These are phyloP conservation scores for Cynopterus sphinx DNA, from an alignment of 2,797 vertebrate species.

Conservation along the genomic window DNA sequence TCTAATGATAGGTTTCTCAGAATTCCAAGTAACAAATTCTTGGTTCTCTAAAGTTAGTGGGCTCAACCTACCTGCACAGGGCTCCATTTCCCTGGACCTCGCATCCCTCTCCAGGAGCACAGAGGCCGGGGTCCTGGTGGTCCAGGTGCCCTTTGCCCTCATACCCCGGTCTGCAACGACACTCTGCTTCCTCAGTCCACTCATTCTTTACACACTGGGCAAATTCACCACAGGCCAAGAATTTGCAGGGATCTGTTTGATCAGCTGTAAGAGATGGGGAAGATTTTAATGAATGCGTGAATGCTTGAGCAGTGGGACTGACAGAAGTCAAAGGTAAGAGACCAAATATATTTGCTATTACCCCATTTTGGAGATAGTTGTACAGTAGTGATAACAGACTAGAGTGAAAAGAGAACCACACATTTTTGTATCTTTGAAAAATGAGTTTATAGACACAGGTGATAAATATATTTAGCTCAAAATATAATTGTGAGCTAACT, in stretches of 20 bases:
- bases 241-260: slow-evolving; percentile 92
- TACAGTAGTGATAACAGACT: background rate
- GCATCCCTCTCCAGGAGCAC: slow-evolving; percentile 88
- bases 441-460: background rate
- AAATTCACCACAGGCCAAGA: slow-evolving; percentile 90
- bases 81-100: slow-evolving; percentile 87
- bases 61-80: slow-evolving; percentile 89
- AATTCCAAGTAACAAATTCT: background rate
- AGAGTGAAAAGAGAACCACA: background rate
- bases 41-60: accelerated
- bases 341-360: background rate
- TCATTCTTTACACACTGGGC: slow-evolving; percentile 88
- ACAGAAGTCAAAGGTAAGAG: background rate
- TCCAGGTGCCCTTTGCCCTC: slow-evolving; percentile 83
- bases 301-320: background rate
- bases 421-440: background rate
- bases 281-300: slow-evolving; percentile 2
- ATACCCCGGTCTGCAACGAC: slow-evolving; percentile 88
- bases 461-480: background rate
- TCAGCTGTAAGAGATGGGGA: slow-evolving; percentile 87
- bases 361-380: background rate
- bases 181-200: slow-evolving; percentile 87
- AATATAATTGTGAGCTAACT: background rate
- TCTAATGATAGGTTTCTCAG: background rate
- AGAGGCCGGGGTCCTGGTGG: slow-evolving; percentile 82